Conservation (phyloP, 1,140 invertebrate species). For the Diploscapter pachys region DNA sequence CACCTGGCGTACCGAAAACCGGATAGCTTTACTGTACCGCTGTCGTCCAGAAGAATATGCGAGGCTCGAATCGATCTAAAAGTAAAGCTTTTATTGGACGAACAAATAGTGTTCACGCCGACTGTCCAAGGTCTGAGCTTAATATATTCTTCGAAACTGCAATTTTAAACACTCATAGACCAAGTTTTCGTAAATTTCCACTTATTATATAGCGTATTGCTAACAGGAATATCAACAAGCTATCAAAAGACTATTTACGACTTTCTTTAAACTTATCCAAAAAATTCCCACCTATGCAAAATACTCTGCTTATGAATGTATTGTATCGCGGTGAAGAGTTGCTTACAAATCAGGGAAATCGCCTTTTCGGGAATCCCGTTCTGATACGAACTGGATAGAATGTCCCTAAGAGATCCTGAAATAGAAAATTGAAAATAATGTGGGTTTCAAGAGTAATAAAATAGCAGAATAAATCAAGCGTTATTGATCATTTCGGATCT, state of each 20-base stretch:
- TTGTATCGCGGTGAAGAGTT: slow-evolving; percentile 9
- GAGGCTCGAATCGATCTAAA: slow-evolving; percentile 19
- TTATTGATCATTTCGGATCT: no score
- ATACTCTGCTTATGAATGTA: slow-evolving; percentile 17
- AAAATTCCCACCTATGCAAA: slow-evolving; percentile 22
- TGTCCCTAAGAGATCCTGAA: slow-evolving; percentile 15
- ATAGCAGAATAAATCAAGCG: no score
- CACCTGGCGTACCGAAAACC: slow-evolving; percentile 20
- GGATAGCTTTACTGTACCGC: slow-evolving; percentile 8
- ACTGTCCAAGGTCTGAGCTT: no score
- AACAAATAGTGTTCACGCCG: background rate
- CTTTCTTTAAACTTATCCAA: slow-evolving; percentile 6
- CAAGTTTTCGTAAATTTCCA: no score
- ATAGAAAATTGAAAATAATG: background rate
- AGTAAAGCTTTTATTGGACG: slow-evolving; percentile 2
- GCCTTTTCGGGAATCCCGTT: slow-evolving; percentile 17
- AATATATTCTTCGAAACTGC: no score
- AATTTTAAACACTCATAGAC: no score
- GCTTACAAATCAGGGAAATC: background rate
- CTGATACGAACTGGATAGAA: slow-evolving; percentile 6
- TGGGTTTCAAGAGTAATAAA: no score
- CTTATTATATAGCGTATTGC: background rate
- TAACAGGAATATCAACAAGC: background rate
- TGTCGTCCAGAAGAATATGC: slow-evolving; percentile 5
- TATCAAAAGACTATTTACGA: background rate